Evolutionary conservation across 2,797 vertebrate genomes (phyloP).

Genomic region (Enteromius viviparus): DNA sequence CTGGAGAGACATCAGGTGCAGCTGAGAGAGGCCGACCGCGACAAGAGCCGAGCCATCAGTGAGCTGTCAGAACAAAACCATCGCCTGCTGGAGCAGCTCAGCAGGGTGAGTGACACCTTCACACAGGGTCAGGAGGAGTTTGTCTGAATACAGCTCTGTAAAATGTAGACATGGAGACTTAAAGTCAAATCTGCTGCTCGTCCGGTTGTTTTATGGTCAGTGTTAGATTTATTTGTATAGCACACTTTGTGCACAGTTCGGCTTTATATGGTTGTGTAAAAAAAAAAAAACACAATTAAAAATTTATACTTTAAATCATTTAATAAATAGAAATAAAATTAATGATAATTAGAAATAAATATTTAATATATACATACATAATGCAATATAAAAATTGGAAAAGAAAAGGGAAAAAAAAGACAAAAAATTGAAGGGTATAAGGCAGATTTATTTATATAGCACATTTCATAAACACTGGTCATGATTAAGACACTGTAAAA

Average conservation of each 20-base stretch:
- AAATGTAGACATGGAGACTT: background rate
- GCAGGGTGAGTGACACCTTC: constrained; percentile 81
- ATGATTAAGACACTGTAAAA: background rate
- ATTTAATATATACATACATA: too few relatives aligned
- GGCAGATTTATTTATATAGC: background rate
- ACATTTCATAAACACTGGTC: background rate
- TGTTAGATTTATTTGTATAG: background rate
- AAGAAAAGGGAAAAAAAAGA: too few relatives aligned
- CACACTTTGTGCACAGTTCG: background rate
- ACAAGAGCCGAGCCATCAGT: constrained; percentile 88
- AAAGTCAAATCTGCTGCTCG: background rate
- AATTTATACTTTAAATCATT: too few relatives aligned
- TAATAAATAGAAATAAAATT: too few relatives aligned
- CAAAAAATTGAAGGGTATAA: too few relatives aligned
- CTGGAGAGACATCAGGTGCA: constrained; percentile 93
- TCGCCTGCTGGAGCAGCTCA: constrained; percentile 95
- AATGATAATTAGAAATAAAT: too few relatives aligned
- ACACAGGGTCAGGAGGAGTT: background rate
- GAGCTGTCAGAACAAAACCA: constrained; percentile 98
- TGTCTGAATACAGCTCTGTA: background rate
- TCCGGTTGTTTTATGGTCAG: background rate
- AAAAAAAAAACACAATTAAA: too few relatives aligned
- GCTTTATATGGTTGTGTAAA: too few relatives aligned
- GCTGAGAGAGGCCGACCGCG: constrained; percentile 88
- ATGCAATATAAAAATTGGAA: too few relatives aligned